Conservation (phyloP, 1,140 invertebrate species). For the Plutomurus gul region DNA sequence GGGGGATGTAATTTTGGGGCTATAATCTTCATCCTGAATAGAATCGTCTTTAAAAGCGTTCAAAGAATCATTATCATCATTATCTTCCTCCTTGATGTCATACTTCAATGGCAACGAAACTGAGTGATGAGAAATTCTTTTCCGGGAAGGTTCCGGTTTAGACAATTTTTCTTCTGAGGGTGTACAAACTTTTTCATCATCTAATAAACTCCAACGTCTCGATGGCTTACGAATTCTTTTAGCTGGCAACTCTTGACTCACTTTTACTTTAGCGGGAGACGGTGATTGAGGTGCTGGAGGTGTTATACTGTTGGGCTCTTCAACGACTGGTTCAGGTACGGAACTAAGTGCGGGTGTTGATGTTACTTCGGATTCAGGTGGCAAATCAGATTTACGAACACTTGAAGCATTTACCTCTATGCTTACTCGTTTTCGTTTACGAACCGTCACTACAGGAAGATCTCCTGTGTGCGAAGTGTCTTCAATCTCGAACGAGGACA, state of each 20-base stretch:
- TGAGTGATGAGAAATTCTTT: no score
- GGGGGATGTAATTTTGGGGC: no score
- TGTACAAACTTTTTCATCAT: background rate
- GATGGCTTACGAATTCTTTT: conserved; percentile 34
- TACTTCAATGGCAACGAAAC: no score
- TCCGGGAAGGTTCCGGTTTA: background rate
- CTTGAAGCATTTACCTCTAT: background rate
- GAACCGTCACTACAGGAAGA: background rate
- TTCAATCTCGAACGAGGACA: background rate
- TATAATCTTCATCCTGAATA: no score
- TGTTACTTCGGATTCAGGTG: no score
- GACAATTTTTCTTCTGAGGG: background rate
- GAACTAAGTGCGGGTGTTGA: no score
- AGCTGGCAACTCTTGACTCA: background rate
- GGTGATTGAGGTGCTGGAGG: no score
- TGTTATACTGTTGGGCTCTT: no score
- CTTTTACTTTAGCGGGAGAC: background rate
- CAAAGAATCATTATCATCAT: no score
- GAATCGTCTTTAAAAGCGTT: no score
- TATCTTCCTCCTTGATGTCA: no score
- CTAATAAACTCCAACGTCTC: conserved; percentile 4
- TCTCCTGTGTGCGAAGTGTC: background rate
- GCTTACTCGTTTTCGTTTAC: background rate
- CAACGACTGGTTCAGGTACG: no score
- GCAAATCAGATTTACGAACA: background rate